phyloP scores from a whole-genome alignment of 1,140 invertebrate genomes.

The Solen grandis region DNA sequence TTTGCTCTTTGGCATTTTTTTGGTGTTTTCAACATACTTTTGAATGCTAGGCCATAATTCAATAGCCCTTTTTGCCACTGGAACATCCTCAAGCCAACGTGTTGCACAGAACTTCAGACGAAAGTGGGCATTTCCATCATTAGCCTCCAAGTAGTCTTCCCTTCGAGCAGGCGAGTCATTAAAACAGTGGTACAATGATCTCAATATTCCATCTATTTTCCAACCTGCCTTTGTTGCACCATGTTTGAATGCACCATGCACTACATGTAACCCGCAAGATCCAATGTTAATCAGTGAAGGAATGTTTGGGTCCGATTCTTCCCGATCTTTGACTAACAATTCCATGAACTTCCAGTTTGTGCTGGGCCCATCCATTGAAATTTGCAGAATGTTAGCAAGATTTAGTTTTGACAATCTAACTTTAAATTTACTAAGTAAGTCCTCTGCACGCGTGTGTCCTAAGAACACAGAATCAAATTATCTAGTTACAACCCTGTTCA shows the following conservation, averaged over 20 bases:
- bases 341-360: constrained; percentile 63
- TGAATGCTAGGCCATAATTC: constrained; percentile 17
- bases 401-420: constrained; percentile 30
- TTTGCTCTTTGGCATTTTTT: constrained; percentile 14
- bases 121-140: constrained; percentile 42
- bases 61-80: constrained; percentile 22
- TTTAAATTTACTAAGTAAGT: constrained; percentile 51
- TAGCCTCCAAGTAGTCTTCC: constrained; percentile 83
- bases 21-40: neutral
- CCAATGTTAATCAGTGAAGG: constrained; percentile 36
- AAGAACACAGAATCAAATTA: constrained; percentile 57
- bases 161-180: constrained; percentile 82
- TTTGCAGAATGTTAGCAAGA: constrained; percentile 29
- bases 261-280: constrained; percentile 32
- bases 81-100: constrained; percentile 34
- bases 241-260: constrained; percentile 46
- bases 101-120: constrained; percentile 27
- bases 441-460: constrained; percentile 48
- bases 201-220: constrained; percentile 31
- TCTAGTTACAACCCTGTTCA: constrained; percentile 38
- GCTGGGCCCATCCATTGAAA: constrained; percentile 63
- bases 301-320: constrained; percentile 28
- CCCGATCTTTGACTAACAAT: constrained; percentile 38
- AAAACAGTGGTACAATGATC: constrained; percentile 30
- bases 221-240: constrained; percentile 25